Percentiles rank a stretch among this genome's conserved stretches.
Evolutionary conservation across 2,113 vertebrate genomes (phyloP).

Genomic region (Recurvirostra avosetta): DNA sequence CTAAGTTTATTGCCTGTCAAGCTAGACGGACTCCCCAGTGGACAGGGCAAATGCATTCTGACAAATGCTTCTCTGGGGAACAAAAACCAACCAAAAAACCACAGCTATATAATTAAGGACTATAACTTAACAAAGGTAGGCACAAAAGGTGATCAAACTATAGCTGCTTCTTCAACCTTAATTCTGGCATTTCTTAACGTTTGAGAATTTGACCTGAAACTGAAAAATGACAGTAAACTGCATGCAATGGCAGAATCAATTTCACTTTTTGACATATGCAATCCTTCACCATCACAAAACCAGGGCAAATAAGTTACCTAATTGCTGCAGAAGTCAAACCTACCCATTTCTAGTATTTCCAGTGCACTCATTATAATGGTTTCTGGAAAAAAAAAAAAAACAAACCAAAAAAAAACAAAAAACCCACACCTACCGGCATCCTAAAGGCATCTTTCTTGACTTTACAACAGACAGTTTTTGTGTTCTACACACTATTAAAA

Average conservation of each 20-base stretch:
- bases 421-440: background rate
- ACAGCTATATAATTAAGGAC: background rate
- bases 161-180: background rate
- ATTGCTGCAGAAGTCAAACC: background rate
- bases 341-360: background rate
- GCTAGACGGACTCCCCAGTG: background rate
- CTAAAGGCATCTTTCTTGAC: background rate
- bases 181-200: background rate
- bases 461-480: background rate
- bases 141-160: background rate
- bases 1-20: background rate
- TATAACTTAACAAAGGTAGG: background rate
- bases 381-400: background rate
- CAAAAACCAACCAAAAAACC: fast-evolving
- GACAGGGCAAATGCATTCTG: background rate
- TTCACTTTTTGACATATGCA: background rate
- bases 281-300: background rate
- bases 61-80: background rate
- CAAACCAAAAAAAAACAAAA: background rate
- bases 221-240: background rate
- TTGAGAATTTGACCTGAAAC: background rate
- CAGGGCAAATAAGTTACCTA: background rate
- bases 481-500: background rate
- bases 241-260: background rate
- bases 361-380: background rate